Evolutionary conservation across 1,140 invertebrate species (phyloP).

Genomic region (Leptoteleia sp.): DNA sequence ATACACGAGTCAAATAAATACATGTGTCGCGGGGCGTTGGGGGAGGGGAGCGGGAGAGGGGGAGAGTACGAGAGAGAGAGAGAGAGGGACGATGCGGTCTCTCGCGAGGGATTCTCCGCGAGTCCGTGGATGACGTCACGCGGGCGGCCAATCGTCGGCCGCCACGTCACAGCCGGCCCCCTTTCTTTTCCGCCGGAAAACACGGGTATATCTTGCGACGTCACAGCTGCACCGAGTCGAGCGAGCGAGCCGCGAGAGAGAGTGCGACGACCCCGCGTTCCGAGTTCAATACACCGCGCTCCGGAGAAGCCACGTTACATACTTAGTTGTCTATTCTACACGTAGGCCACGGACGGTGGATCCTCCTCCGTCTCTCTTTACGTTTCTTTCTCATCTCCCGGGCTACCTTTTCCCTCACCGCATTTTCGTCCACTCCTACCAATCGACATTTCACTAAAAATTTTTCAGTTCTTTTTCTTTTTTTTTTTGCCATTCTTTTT

Average conservation of each 20-base stretch:
- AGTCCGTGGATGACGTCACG: slow-evolving; percentile 71
- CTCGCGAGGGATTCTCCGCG: slow-evolving; percentile 54
- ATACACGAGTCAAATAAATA: slow-evolving; percentile 14
- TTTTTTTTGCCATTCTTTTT: too few species aligned
- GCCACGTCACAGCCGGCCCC: slow-evolving; percentile 75
- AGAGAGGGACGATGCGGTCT: slow-evolving; percentile 37
- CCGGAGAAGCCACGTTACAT: slow-evolving; percentile 35
- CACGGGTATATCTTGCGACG: slow-evolving; percentile 74
- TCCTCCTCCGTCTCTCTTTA: slow-evolving; percentile 4
- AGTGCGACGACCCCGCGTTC: slow-evolving; percentile 77
- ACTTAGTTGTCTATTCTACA: slow-evolving; percentile 51
- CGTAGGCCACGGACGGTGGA: slow-evolving; percentile 40
- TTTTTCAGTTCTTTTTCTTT: too few species aligned
- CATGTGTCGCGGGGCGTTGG: too few species aligned
- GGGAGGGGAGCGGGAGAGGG: too few species aligned
- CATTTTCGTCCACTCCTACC: too few species aligned
- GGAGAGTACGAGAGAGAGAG: slow-evolving; percentile 21
- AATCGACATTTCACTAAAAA: too few species aligned
- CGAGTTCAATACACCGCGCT: slow-evolving; percentile 78
- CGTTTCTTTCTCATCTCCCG: too few species aligned
- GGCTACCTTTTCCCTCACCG: too few species aligned
- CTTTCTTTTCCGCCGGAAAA: slow-evolving; percentile 69
- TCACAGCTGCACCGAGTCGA: slow-evolving; percentile 67
- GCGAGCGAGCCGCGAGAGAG: slow-evolving; percentile 52
- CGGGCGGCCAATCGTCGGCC: slow-evolving; percentile 60